These are phyloP conservation scores for Drosophila fungiperda DNA, from an alignment of 2,888 invertebrate species.

Conservation along the genomic window DNA sequence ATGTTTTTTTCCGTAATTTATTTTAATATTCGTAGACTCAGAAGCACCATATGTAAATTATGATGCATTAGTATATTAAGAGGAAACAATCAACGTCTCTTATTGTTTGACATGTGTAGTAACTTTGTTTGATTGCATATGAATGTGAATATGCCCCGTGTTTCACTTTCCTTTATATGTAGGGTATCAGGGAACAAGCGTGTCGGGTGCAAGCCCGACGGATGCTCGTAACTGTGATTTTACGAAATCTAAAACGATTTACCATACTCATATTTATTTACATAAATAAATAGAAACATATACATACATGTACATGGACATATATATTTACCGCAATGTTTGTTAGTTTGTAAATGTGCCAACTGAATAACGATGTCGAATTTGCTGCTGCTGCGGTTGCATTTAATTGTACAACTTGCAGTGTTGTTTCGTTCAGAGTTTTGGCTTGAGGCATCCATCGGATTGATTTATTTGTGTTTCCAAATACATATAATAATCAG, in stretches of 20 bases:
- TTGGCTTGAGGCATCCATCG: constrained; percentile 30
- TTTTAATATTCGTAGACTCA: neutral
- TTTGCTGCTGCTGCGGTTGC: constrained; percentile 16
- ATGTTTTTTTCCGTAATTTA: neutral
- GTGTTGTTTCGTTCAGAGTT: constrained; percentile 13
- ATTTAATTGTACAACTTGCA: constrained; percentile 7
- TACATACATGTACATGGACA: neutral
- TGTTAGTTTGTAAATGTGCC: constrained; percentile 9
- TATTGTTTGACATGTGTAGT: neutral
- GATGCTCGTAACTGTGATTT: constrained; percentile 56
- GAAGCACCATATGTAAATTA: neutral
- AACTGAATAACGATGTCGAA: constrained; percentile 15
- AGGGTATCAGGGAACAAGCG: constrained; percentile 31
- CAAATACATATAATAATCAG: constrained; percentile 19
- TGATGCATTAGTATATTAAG: neutral
- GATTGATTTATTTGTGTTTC: constrained; percentile 48
- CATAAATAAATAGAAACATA: neutral
- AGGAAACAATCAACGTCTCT: neutral
- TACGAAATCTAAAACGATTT: constrained; percentile 42
- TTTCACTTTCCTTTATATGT: neutral
- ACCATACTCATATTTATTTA: constrained; percentile 8
- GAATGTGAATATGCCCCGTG: neutral
- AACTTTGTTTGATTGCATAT: neutral
- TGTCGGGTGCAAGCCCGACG: constrained; percentile 45
- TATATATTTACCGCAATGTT: constrained; percentile 3